Percentiles rank a stretch among this genome's conserved stretches.
Evolutionary conservation across 2,113 vertebrate species (phyloP).

Genomic region (Fregata magnificens): DNA sequence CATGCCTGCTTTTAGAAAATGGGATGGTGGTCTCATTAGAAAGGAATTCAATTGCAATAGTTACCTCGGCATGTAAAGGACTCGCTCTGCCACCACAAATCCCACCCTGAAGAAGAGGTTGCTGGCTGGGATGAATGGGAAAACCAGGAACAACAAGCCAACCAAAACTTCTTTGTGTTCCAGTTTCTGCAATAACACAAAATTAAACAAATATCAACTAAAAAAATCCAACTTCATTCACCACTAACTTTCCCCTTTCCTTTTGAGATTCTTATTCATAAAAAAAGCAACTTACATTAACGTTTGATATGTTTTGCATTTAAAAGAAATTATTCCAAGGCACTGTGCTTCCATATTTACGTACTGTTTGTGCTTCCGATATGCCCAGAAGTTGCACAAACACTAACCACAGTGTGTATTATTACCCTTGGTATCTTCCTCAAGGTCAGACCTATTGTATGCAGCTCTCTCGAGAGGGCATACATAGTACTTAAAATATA

Average conservation of each 20-base stretch:
- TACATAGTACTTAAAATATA: background rate
- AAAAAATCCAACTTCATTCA: conserved; percentile 7
- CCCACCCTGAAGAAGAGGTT: conserved; percentile 99
- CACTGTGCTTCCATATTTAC: background rate
- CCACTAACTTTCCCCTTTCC: background rate
- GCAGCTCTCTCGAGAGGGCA: background rate
- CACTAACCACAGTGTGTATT: background rate
- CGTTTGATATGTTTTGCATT: background rate
- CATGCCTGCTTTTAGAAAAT: conserved; percentile 1
- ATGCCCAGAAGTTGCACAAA: background rate
- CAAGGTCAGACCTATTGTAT: background rate
- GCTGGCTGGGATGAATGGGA: conserved; percentile 96
- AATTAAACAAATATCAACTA: conserved; percentile 64
- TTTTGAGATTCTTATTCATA: background rate
- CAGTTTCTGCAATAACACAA: conserved; percentile 81
- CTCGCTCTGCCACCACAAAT: conserved; percentile 96
- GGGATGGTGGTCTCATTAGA: conserved; percentile 17
- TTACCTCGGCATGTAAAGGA: conserved; percentile 99
- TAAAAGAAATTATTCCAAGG: background rate
- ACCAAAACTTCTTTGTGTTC: conserved; percentile 88
- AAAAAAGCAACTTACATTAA: background rate
- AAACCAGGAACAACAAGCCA: conserved; percentile 90
- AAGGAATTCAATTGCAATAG: conserved; percentile 37
- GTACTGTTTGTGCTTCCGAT: background rate
- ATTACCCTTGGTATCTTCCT: background rate